Base-by-base conservation (phyloP, 2,797 vertebrate species). In the Zalophus californianus region DNA sequence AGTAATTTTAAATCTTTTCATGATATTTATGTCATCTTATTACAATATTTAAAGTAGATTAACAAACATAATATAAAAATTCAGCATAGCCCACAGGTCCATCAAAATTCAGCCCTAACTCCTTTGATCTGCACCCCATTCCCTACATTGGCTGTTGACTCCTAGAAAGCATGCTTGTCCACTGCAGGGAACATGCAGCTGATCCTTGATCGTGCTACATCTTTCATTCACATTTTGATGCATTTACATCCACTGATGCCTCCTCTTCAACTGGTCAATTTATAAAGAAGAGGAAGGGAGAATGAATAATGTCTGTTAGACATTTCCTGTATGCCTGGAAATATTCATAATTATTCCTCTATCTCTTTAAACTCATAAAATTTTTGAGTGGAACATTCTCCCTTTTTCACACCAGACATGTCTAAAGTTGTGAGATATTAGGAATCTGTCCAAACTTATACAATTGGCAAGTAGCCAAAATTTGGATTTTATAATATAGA, bases 1-100 rank as follows among this genome's bases (percentile, higher is more conserved):
- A 84, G 7, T 52, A 73, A 86, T 75, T 64, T 84, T 73, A 29
- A 86, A 13, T 90, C 44, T 93, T 92, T 96, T n/a, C 35, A 41
- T 41, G 10, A 18, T 20, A 14, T 58, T 48, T 60, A 58, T 54
- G 15, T 8, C 14, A 86, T 80, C 4, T 58, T 38, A 82, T 64
- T n/a, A 70, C 35, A 64, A 6, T 90, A 58, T 72, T 85, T 87
- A 93, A 68, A 44, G 23, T 35, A 68, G 4, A 56, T 77, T 75
- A 84, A 75, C 16, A 23, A 60, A 56, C 2, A 35, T 38, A 70
- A 56, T 50, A 82, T 86, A 38, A 60, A 96, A 85, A 25, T 12
- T 86, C 14, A 95, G 8, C 9, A 64, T 25, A 25, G n/a, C n/a
- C 32, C n/a, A 41, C 1, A 52, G 13, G 15, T 29, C 27, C 14